Evolutionary conservation across 2,888 invertebrate species (phyloP), one percentile per base, ranked within the genome.

Genomic region (Steromphala cineraria): DNA sequence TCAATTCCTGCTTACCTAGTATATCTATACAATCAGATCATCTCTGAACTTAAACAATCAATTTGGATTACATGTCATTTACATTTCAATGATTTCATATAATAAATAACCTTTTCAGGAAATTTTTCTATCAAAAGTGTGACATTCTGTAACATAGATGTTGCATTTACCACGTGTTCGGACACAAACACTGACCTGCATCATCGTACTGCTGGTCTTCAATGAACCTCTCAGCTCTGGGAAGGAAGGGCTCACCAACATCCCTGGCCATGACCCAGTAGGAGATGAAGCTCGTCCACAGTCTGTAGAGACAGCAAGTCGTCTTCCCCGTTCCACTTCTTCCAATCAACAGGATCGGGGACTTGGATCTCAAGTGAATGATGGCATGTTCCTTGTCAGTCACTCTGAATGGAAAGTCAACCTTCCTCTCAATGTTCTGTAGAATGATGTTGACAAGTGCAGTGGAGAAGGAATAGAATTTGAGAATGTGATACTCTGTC

Each of bases 261-360:
- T 86, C 84, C 52, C 81, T 85, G 13, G 89, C 89, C 67, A 85
- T 86, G 31, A 80, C 82, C 91, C 91, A 92, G 82, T 91, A 91
- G 15, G 82, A 76, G 31, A 89, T 81, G 83, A 90, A 92, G 21
- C 83, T 84, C 40, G 86, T 86, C 91, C 91, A 91, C 53, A 92
- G 83, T 46, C 92, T 81, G 82, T 91, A 92, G 81, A 92, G 82
- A 71, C 91, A 92, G 78, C 91, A 91, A 0, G 92, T 92, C 15
- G 92, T 92, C 82, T 92, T 92, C 2, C 92, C 91, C 19, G 92
- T 92, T 5, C 92, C 92, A 87, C 92, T 92, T 2, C 92, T 87
- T 1, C 92, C 92, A 24, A 92, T 84, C 21, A 92, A 86, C 5
- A 92, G 84, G 15, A 92, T 86, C 0, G 90, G 90, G 15, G 89